Evolutionary conservation across 2,888 invertebrate genomes (phyloP).

Genomic region (Brenthis ino): DNA sequence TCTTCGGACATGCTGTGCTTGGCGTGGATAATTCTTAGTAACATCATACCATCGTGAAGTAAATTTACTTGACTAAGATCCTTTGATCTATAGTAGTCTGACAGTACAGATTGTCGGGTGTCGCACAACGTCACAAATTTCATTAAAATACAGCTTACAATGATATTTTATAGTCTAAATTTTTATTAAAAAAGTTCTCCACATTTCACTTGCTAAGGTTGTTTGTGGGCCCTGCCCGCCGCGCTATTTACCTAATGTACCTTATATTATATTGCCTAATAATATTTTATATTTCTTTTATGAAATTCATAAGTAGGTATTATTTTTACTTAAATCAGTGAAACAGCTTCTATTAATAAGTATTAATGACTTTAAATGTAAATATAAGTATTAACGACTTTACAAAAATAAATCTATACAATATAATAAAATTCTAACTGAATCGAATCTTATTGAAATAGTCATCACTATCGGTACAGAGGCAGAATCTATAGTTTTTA

Average conservation of each 20-base stretch:
- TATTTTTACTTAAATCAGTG: too few relatives aligned
- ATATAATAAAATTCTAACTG: too few relatives aligned
- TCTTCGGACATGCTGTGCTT: background rate
- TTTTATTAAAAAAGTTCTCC: background rate
- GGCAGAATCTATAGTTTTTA: too few relatives aligned
- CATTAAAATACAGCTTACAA: constrained; percentile 4
- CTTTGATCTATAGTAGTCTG: constrained; percentile 9
- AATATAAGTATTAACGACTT: too few relatives aligned
- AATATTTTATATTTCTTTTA: too few relatives aligned
- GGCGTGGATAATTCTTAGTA: background rate
- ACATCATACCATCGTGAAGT: background rate
- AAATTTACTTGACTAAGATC: constrained; percentile 3
- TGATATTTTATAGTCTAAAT: background rate
- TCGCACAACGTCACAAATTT: background rate
- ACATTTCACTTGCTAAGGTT: background rate
- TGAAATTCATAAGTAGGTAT: too few relatives aligned
- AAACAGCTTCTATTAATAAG: too few relatives aligned
- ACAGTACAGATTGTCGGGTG: background rate
- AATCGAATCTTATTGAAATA: too few relatives aligned
- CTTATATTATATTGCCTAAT: too few relatives aligned
- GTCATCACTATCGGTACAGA: too few relatives aligned
- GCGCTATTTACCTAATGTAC: background rate
- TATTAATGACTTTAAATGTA: too few relatives aligned
- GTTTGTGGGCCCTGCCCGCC: background rate
- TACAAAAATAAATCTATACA: too few relatives aligned